Evolutionary conservation across 2,888 invertebrate genomes (phyloP), one percentile per base, ranked within the genome.

Genomic region (Sicus ferrugineus): DNA sequence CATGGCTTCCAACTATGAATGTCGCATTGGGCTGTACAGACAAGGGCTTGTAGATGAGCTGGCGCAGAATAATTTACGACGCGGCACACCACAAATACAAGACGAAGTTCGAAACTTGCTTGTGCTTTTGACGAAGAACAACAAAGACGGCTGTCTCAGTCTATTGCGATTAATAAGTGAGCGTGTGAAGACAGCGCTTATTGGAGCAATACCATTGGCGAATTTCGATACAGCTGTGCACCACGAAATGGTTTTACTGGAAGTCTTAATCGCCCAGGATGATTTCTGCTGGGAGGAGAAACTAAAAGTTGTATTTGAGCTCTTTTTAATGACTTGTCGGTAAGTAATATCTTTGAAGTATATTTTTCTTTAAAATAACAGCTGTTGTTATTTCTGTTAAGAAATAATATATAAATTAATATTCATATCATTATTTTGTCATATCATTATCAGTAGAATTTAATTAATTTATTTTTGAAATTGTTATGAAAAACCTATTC

Each of bases 261-360:
- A 96, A 1, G 92, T 94, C 0, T 88, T 97, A 58, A 91, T 97
- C 2, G 93, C 95, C 77, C 95, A 95, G 75, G 95, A 97, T 79
- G 98, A 98, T 83, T 91, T 93, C 3, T 97, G 96, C 81, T 98
- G 98, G 98, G 97, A 98, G 83, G 91, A 93, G 73, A 92, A 97
- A 79, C 87, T 98, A 0, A 90, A 94, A 59, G 93, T 94, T 81
- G 93, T 97, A 72, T 93, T 97, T 86, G 91, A 92, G 75, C 87
- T 97, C 66, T 97, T 97, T 87, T 88, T 95, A 68, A 89, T 91
- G 86, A 92, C 93, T 4, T 91, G 91, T 75, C 88, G 90, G 80
- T 84, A 72, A 75, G 81, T 76, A 23, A 9, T 38, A 11, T 38
- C 38, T 38, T 38, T 38, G 38, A 38, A 9, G 38, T 38, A 9